Conservation (phyloP, 2,888 invertebrate genomes). For the Phyto melanocephala region DNA sequence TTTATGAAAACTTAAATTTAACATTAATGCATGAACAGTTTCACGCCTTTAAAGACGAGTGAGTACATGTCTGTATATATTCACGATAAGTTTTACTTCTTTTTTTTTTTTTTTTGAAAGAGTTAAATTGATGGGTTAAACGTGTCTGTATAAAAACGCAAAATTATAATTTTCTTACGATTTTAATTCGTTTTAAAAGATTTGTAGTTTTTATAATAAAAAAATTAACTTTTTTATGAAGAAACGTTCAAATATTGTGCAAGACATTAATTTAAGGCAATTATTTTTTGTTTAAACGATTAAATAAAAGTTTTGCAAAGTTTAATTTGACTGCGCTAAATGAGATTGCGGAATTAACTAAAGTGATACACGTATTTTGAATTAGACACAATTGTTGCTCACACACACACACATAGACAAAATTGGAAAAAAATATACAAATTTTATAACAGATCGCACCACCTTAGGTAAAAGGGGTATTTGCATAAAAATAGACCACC, state of each 20-base stretch:
- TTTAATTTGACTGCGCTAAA: neutral
- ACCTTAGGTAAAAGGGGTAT: too few relatives aligned
- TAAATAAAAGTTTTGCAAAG: neutral
- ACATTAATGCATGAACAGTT: constrained; percentile 19
- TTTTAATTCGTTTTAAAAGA: neutral
- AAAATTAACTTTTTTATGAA: neutral
- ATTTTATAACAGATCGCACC: too few relatives aligned
- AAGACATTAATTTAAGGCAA: neutral
- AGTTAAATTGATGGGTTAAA: neutral
- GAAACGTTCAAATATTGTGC: neutral
- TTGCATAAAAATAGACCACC: too few relatives aligned
- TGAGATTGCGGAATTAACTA: neutral
- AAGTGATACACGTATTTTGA: too few relatives aligned
- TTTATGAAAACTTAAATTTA: neutral
- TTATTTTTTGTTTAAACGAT: neutral
- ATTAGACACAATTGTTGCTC: too few relatives aligned
- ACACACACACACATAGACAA: too few relatives aligned
- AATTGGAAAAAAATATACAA: too few relatives aligned
- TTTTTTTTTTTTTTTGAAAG: too few relatives aligned
- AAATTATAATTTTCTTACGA: neutral
- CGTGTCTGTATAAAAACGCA: neutral
- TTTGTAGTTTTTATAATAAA: neutral
- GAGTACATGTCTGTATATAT: neutral
- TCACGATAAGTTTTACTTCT: neutral
- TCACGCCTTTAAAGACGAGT: constrained; percentile 29